These are phyloP conservation scores for Synanthedon myopaeformis DNA, from an alignment of 2,888 invertebrate species.

Conservation along the genomic window DNA sequence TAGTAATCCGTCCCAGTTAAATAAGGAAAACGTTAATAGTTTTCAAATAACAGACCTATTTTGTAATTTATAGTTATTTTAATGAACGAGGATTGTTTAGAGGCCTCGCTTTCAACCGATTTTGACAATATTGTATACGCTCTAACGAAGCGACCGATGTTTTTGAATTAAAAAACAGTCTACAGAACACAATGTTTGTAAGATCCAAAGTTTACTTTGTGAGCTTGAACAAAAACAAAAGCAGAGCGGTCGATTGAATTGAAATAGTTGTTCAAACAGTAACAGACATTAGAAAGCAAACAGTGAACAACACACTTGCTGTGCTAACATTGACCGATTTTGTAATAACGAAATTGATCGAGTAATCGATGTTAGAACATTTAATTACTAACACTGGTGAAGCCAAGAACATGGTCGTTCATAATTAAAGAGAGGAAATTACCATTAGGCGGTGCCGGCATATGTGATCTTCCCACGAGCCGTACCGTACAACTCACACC, in stretches of 20 bases:
- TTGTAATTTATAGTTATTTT: too few relatives aligned
- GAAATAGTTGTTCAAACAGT: neutral
- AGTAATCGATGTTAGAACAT: constrained; percentile 18
- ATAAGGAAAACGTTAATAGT: too few relatives aligned
- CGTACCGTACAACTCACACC: constrained; percentile 7
- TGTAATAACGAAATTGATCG: constrained; percentile 19
- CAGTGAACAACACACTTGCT: neutral
- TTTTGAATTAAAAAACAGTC: neutral
- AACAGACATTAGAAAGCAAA: neutral
- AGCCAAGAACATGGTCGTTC: constrained; percentile 17
- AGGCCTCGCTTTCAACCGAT: too few relatives aligned
- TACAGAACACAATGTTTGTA: neutral
- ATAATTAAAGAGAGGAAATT: constrained; percentile 47
- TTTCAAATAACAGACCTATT: too few relatives aligned
- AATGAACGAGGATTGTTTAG: too few relatives aligned
- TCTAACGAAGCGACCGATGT: neutral
- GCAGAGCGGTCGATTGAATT: neutral
- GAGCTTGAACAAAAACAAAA: neutral
- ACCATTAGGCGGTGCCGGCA: constrained; percentile 29
- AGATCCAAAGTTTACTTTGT: neutral
- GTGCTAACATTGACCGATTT: constrained; percentile 25
- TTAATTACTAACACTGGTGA: constrained; percentile 14
- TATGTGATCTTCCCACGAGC: constrained; percentile 32
- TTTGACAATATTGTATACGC: too few relatives aligned
- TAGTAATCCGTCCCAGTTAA: too few relatives aligned